A percentile compares a stretch with the other conserved stretches of the same genome.
These are phyloP conservation scores for Falco biarmicus DNA, from an alignment of 2,797 vertebrate species.

Conservation along the genomic window DNA sequence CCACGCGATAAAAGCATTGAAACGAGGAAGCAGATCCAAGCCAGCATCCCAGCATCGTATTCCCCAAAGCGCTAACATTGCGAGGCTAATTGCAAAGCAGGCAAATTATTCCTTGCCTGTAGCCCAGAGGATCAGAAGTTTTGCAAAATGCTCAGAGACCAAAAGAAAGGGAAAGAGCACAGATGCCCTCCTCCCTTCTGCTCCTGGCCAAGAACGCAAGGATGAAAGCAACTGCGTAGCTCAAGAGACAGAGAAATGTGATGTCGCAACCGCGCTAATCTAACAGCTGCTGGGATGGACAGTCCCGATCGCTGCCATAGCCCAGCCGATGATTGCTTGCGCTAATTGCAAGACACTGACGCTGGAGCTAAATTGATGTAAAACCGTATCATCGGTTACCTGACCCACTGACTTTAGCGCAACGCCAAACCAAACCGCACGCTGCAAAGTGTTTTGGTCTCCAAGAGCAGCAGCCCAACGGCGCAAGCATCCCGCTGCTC, in stretches of 20 bases:
- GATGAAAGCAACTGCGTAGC: background rate
- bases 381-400: background rate
- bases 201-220: background rate
- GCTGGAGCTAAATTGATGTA: background rate
- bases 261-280: background rate
- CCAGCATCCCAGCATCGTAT: background rate
- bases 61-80: background rate
- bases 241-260: background rate
- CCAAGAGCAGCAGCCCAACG: background rate
- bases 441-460: background rate
- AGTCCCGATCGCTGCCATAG: background rate
- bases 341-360: rapidly evolving
- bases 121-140: background rate
- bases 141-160: background rate
- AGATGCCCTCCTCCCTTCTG: background rate
- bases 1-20: rapidly evolving
- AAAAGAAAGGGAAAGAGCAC: background rate
- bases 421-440: rapidly evolving
- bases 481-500: rapidly evolving
- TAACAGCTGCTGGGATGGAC: background rate
- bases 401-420: background rate
- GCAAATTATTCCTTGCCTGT: background rate
- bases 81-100: background rate
- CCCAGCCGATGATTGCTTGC: background rate
- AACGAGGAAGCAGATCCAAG: background rate